A percentile compares a stretch with the other conserved stretches of the same genome.
These are phyloP conservation scores for Oreonectes daqikongensis DNA, from an alignment of 2,797 vertebrate species.

Conservation along the genomic window DNA sequence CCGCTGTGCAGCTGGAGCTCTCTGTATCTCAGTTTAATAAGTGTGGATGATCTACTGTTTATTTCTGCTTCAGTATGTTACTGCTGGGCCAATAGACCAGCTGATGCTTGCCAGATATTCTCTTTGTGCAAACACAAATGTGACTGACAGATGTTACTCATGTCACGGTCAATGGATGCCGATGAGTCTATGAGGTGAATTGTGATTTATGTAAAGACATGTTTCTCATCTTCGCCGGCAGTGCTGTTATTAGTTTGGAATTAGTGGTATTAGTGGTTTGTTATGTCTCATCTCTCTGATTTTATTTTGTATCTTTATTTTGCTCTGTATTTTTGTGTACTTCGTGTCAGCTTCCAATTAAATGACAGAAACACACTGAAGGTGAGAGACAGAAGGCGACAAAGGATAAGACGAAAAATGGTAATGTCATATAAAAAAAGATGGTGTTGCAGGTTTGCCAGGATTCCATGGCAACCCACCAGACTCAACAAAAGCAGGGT, in stretches of 20 bases:
- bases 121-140: neutral
- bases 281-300: neutral
- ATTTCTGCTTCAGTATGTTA: constrained; percentile 15
- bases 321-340: neutral
- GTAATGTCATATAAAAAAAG: constrained; percentile 43
- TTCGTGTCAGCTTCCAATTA: neutral
- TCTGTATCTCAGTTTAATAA: constrained; percentile 22
- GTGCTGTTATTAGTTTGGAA: neutral
- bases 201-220: neutral
- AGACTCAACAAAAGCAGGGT: constrained; percentile 69
- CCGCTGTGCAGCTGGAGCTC: neutral
- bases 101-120: neutral
- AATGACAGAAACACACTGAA: neutral
- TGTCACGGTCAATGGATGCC: neutral
- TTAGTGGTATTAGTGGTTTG: neutral
- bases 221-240: neutral
- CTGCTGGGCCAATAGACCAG: neutral
- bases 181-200: neutral
- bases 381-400: neutral
- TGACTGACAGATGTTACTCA: constrained; percentile 1
- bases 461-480: constrained; percentile 78
- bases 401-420: constrained; percentile 20
- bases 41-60: neutral
- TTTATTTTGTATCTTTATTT: neutral
- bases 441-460: constrained; percentile 71